Conservation (phyloP, 2,797 vertebrate genomes). For the Pseudotriccus pelzelni region DNA sequence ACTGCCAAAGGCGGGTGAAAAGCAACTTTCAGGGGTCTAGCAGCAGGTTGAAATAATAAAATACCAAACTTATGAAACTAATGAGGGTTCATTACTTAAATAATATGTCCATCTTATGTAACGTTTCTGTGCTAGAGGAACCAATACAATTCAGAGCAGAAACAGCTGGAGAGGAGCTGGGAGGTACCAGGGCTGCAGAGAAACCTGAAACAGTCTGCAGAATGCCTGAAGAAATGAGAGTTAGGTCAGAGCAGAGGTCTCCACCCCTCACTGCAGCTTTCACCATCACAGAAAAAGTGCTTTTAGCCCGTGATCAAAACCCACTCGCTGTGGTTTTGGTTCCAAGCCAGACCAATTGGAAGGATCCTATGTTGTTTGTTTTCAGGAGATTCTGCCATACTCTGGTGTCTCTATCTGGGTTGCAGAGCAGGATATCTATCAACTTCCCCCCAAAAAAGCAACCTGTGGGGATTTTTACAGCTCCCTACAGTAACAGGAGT, state of each 20-base stretch:
- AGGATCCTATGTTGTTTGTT: accelerated
- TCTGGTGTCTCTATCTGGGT: neutral
- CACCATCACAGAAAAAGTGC: neutral
- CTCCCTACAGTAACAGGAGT: neutral
- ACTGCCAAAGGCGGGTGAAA: neutral
- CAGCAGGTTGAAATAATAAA: neutral
- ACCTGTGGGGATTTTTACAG: neutral
- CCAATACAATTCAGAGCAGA: neutral
- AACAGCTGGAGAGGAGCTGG: neutral
- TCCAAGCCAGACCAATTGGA: neutral
- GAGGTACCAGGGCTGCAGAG: neutral
- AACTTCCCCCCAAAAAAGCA: neutral
- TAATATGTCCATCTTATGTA: neutral
- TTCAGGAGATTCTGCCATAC: neutral
- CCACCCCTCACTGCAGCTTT: neutral
- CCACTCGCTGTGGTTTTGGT: neutral
- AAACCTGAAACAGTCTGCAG: neutral
- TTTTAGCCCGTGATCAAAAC: neutral
- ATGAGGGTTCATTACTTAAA: neutral
- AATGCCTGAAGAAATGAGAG: neutral
- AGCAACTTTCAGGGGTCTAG: neutral
- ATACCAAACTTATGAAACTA: neutral
- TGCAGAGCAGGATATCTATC: neutral
- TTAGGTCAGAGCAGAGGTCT: neutral
- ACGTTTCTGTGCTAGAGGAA: neutral